Conservation (phyloP, 2,888 invertebrate species). For the Coelinius sp. region DNA sequence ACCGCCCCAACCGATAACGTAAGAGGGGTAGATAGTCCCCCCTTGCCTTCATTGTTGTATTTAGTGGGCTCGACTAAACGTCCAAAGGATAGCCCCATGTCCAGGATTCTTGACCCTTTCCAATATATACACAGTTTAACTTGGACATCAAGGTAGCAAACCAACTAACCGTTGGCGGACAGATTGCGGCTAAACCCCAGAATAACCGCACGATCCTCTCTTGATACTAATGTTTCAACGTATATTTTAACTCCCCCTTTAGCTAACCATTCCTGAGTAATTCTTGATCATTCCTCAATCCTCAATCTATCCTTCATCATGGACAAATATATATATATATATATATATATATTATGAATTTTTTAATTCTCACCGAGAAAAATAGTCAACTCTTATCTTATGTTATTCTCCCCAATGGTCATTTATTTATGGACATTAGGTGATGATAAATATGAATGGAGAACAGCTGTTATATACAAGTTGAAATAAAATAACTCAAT, state of each 20-base stretch:
- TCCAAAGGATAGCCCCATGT: conserved; percentile 59
- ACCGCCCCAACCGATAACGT: conserved; percentile 57
- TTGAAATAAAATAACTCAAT: neutral
- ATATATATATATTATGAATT: no score
- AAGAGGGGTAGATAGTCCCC: conserved; percentile 49
- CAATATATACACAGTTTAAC: conserved; percentile 41
- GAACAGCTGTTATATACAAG: neutral
- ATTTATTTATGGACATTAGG: neutral
- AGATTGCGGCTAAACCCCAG: conserved; percentile 67
- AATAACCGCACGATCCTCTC: conserved; percentile 54
- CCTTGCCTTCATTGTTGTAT: conserved; percentile 25
- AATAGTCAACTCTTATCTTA: neutral
- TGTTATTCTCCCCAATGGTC: neutral
- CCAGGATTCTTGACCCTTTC: conserved; percentile 59
- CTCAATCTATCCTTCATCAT: neutral
- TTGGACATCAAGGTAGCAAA: conserved; percentile 41
- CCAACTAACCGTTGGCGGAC: conserved; percentile 57
- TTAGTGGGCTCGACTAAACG: conserved; percentile 57
- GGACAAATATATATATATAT: neutral
- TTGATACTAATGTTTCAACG: conserved; percentile 4
- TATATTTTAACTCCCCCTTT: neutral
- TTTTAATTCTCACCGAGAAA: no score
- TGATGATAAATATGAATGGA: neutral
- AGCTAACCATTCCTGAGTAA: neutral
- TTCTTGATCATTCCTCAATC: neutral